Base-by-base conservation (phyloP, 35 echinoderm and acorn worm genomes). In the Hemicentrotus pulcherrimus region DNA sequence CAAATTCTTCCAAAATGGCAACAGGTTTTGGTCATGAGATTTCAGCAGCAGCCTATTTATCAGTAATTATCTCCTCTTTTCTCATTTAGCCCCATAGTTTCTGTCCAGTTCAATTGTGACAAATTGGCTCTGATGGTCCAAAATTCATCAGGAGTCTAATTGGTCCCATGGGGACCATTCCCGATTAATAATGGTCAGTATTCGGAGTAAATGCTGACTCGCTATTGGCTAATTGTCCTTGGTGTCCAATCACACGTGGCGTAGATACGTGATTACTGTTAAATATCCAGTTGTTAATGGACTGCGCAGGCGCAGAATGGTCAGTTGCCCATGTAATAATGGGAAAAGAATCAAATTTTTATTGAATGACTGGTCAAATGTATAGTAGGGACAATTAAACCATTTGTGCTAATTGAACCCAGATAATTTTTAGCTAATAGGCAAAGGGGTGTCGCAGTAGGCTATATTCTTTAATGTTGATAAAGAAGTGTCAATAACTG, bases 21-120 rank as follows among this genome's bases (percentile, higher is more conserved):
- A 78, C 65, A 78, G 65, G 65, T 78, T 78, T 70, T 78, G 19
- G 65, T 78, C 65, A 78, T 78, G 65, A 78, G 65, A 78, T 78
- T 78, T 78, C 65, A 78, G 65, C 65, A 78, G 65, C 6, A 78
- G 4, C 2, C 65, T 78, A 78, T 78, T 78, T 28, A n/a, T 78
- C 28, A 8, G 65, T 4, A 22, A 78, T 78, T 78, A 78, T 78
- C 28, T 78, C 24, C 28, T 78, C 24, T 78, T 78, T 78, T 78
- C 18, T 78, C 65, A 78, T 78, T 78, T n/a, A 28, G 22, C 65
- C 22, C 5, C 18, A 78, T 28, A 78, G 19, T 28, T n/a, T 8
- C 65, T 24, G 65, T 78, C 65, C 5, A 22, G 24, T 55, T 15
- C 50, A 55, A 55, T 55, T 78, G 65, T 78, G 65, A 28, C 65